Evolutionary conservation across 2,113 vertebrate species (phyloP), one percentile per base, ranked within the genome.

Genomic region (Cyprinodon brontotheroides): DNA sequence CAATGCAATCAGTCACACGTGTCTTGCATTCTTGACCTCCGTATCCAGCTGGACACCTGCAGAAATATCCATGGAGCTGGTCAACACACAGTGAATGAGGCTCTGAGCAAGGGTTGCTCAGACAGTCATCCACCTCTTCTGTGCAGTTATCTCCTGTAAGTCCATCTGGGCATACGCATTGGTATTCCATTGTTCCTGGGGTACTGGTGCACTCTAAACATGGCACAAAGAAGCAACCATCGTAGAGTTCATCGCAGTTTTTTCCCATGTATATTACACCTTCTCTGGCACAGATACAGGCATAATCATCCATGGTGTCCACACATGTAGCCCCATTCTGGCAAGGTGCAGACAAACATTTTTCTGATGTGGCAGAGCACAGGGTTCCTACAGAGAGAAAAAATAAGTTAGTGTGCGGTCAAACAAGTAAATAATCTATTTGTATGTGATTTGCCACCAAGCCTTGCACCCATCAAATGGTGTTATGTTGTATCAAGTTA

Each of bases 281-380:
- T 0, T 92, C 90, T 10, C 7, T 10, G 3, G 92, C 87, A 71
- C 94, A 97, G 40, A 70, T 68, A 47, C 97, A 99, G 59, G 87
- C 91, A 17, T 96, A 97, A 70, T 95, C 92, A 2, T 78, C 89
- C 64, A 88, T 89, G 17, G 82, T 83, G 76, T 94, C 94, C 75
- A 89, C 80, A 75, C 97, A 99, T 71, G 90, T 92, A 0, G 93
- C 96, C 9, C 94, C 95, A 0, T 97, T 96, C 53, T 91, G 75
- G 5, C 97, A 99, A 0, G 96, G 96, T 0, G 86, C 91, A 0
- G 94, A 96, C 70, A 91, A 80, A 53, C 97, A 99, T 72, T 89
- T 86, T 1, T 92, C 91, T 1, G 50, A 86, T 9, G 83, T 75
- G 61, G 94, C 94, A 2, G 88, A 90, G 85, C 88, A 93, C 3